phyloP scores from a whole-genome alignment of 1,140 invertebrate genomes.

The Megalopta genalis region DNA sequence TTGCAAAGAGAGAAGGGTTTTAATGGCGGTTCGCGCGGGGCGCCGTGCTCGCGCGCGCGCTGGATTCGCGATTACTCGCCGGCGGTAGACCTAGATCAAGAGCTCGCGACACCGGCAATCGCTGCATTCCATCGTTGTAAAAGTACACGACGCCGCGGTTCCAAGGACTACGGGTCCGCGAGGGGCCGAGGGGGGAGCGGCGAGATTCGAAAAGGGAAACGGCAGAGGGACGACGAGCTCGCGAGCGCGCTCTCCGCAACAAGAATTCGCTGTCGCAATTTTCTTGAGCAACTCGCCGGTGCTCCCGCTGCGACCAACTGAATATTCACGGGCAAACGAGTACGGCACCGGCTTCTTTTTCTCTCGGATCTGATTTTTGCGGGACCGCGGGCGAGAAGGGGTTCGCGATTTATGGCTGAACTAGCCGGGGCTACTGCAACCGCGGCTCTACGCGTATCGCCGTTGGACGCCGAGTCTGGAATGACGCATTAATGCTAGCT shows the following conservation, averaged over 20 bases:
- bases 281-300: not conserved
- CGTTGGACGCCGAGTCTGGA: no score
- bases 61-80: not conserved
- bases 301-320: not conserved
- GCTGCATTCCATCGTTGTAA: constrained; percentile 5
- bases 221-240: constrained; percentile 1
- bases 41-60: not conserved
- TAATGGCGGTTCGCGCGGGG: not conserved
- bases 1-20: not conserved
- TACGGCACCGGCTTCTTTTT: no score
- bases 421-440: no score
- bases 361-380: no score
- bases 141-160: not conserved
- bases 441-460: no score
- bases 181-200: not conserved
- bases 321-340: not conserved
- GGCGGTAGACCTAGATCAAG: constrained; percentile 5
- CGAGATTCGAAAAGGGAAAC: not conserved
- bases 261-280: constrained; percentile 3
- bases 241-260: not conserved
- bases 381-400: no score
- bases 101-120: not conserved
- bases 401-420: no score
- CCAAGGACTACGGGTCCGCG: constrained; percentile 1
- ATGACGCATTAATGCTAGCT: no score